Evolutionary conservation across 2,797 vertebrate genomes (phyloP).

Genomic region (Semotilus atromaculatus): DNA sequence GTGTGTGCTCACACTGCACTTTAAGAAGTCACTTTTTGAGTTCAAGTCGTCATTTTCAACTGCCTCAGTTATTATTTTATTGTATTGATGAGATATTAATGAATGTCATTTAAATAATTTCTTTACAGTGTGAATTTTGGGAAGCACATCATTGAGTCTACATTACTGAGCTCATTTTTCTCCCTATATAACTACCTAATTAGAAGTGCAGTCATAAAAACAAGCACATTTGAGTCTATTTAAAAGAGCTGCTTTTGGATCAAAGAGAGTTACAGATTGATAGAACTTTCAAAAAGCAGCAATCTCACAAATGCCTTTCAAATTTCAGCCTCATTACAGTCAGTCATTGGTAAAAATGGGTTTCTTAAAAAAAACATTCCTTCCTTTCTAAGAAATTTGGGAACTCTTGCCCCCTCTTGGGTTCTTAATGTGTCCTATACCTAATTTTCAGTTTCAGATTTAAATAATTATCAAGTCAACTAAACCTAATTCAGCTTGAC

Average conservation of each 20-base stretch:
- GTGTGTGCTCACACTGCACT: not conserved
- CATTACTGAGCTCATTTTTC: constrained; percentile 27
- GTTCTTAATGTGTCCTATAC: constrained; percentile 8
- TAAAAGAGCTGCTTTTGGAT: not conserved
- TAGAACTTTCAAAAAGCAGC: constrained; percentile 38
- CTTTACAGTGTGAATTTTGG: constrained; percentile 6
- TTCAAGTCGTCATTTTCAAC: not conserved
- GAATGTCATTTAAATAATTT: not conserved
- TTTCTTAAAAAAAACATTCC: not conserved
- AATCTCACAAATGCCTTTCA: constrained; percentile 40
- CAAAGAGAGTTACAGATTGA: constrained; percentile 24
- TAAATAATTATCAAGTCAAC: constrained; percentile 11
- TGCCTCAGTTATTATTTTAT: not conserved
- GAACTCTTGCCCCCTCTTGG: not conserved
- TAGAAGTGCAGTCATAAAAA: constrained; percentile 23
- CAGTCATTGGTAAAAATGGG: constrained; percentile 43
- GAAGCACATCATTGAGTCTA: not conserved
- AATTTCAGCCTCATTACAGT: constrained; percentile 50
- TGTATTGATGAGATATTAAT: constrained; percentile 10
- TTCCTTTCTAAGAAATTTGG: constrained; percentile 22
- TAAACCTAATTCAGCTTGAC: constrained; percentile 3
- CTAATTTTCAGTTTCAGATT: constrained; percentile 26
- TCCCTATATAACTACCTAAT: constrained; percentile 9
- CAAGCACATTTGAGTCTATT: not conserved
- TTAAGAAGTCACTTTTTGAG: not conserved